Percentiles rank a stretch among this genome's conserved stretches.
Evolutionary conservation across 2,888 invertebrate genomes (phyloP).

Genomic region (Lepidochrysops patricia): DNA sequence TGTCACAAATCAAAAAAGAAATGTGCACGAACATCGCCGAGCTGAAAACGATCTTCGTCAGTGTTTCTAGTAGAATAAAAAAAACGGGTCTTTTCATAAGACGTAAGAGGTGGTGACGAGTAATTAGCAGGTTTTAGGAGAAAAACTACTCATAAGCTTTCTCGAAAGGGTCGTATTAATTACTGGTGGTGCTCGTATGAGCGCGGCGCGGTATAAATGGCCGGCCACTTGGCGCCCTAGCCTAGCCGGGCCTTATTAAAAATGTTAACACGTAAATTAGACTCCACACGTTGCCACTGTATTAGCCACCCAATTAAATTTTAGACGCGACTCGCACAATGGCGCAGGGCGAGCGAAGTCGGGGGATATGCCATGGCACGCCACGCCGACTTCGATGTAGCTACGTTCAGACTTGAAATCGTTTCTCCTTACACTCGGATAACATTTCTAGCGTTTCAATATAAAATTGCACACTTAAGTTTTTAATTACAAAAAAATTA

Average conservation of each 20-base stretch:
- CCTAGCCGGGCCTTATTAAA: conserved; percentile 68
- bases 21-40: not conserved
- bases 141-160: conserved; percentile 73
- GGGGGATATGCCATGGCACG: not conserved
- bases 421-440: conserved; percentile 41
- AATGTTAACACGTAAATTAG: conserved; percentile 73
- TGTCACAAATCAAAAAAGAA: not conserved
- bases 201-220: conserved; percentile 59
- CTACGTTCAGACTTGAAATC: conserved; percentile 34
- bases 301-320: conserved; percentile 72
- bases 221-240: conserved; percentile 70
- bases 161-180: conserved; percentile 69
- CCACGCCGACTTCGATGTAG: conserved; percentile 8
- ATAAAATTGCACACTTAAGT: conserved; percentile 40
- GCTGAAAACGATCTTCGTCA: not conserved
- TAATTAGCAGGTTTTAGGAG: conserved; percentile 69
- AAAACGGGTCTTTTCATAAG: conserved; percentile 29
- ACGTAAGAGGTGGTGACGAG: conserved; percentile 47
- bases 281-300: conserved; percentile 51
- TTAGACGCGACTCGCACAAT: conserved; percentile 55
- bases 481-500: conserved; percentile 51
- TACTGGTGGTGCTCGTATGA: conserved; percentile 64
- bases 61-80: conserved; percentile 9
- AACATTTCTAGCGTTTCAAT: conserved; percentile 37
- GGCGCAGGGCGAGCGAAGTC: conserved; percentile 26